A percentile compares a stretch with the other conserved stretches of the same genome.
Conservation (phyloP, 1,140 invertebrate species). For the Physella acuta region DNA sequence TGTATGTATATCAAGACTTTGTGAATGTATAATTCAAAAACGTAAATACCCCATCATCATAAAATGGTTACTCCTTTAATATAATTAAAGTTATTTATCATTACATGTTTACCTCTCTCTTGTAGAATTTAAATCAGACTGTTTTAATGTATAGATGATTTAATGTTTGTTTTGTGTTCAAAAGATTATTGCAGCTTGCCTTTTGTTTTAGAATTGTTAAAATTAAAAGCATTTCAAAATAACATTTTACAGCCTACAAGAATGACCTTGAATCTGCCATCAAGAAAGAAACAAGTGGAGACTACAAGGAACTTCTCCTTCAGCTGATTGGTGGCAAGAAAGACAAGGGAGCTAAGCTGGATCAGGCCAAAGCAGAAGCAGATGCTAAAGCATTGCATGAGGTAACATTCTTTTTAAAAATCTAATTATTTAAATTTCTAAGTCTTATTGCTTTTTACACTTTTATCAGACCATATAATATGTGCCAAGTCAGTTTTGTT, state of each 20-base stretch:
- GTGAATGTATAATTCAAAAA: no score
- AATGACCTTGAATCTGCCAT: slow-evolving; percentile 83
- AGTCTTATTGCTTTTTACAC: no score
- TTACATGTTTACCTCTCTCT: no score
- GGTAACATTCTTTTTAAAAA: slow-evolving; percentile 18
- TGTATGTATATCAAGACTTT: no score
- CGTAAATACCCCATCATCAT: no score
- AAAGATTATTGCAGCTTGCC: neutral
- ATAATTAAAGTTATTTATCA: no score
- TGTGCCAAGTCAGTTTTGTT: neutral
- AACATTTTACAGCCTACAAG: slow-evolving; percentile 63
- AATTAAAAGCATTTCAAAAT: neutral
- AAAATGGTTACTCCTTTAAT: no score
- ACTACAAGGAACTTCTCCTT: slow-evolving; percentile 85
- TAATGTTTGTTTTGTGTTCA: no score
- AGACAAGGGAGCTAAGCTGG: slow-evolving; percentile 28
- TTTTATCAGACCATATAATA: neutral
- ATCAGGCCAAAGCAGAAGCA: slow-evolving; percentile 33
- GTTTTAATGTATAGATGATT: no score
- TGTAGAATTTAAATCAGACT: no score
- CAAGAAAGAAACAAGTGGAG: slow-evolving; percentile 86
- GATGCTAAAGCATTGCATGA: slow-evolving; percentile 39
- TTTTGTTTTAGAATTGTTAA: neutral
- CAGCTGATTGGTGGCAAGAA: neutral
- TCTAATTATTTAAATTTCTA: neutral